Base-by-base conservation (phyloP, 2,797 vertebrate species). In the Peromyscus nudipes region DNA sequence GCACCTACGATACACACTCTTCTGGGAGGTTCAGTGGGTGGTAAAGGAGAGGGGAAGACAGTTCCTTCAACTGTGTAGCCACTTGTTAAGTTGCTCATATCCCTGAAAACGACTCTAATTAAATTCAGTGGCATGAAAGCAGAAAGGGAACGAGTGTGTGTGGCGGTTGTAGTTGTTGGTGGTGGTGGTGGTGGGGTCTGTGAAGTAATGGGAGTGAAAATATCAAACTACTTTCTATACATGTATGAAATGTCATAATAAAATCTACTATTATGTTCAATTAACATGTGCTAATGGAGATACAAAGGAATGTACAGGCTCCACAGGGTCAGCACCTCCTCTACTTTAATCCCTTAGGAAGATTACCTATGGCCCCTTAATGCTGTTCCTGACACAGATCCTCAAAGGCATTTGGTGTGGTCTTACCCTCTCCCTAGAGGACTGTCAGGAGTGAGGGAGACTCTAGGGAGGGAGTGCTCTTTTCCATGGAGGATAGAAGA, bases 371-470 rank as follows among this genome's bases (percentile, higher is more conserved):
- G 23, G 23, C 9, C 6, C 8, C 9, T 21, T 14, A 57, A 0
- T 13, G 16, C 27, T 43, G n/a, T 9, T 5, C 5, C 17, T 71
- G 3, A 89, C 10, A 49, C 29, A 34, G 43, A 93, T 7, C 3
- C 4, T 62, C 65, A 6, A 46, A 55, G 3, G 55, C 4, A 37
- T 0, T 57, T 34, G 49, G 8, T 40, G 13, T 16, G 29, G 23
- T 65, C 31, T n/a, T 62, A 31, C 1, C 0, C 10, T 83, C 14
- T 52, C 0, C 0, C 23, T 6, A 17, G 16, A 12, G 0, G 37
- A 2, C 46, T 79, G 9, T 6, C n/a, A 76, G 1, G 43, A 25
- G 6, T 60, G 6, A 86, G 23, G n/a, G 1, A 83, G 10, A 43
- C 29, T 57, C 9, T 27, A 31, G 65, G 13, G 34, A 76, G 29